These are phyloP conservation scores for Drosophila murphyi DNA, from an alignment of 1,140 invertebrate genomes.

Conservation along the genomic window DNA sequence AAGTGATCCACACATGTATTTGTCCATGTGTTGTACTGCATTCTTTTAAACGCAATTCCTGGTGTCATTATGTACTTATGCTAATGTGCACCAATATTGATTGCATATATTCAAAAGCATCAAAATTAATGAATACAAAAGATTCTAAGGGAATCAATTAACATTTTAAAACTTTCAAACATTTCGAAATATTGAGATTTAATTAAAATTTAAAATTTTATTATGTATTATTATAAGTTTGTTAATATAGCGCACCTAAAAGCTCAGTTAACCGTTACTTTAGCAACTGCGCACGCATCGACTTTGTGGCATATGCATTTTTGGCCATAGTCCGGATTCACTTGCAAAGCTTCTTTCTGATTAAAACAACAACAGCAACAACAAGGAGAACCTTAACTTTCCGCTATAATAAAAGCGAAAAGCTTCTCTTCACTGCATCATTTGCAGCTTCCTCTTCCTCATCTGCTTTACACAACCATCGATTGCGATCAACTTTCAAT, in stretches of 20 bases:
- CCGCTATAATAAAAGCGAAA: constrained; percentile 15
- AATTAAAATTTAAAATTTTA: too few species aligned
- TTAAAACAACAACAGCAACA: constrained; percentile 31
- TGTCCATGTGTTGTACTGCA: too few species aligned
- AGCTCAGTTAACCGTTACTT: background rate
- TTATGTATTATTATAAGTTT: background rate
- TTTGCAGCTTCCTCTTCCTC: constrained; percentile 7
- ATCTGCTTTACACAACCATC: constrained; percentile 27
- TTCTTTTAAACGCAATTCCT: too few species aligned
- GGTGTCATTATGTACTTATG: too few species aligned
- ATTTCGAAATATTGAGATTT: too few species aligned
- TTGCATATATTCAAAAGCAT: too few species aligned
- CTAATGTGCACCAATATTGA: too few species aligned
- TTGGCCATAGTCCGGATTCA: constrained; percentile 22
- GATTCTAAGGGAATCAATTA: too few species aligned
- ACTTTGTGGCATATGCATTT: constrained; percentile 30
- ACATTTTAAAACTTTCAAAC: too few species aligned
- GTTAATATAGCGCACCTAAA: background rate
- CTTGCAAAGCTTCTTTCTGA: constrained; percentile 2
- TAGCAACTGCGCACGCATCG: background rate
- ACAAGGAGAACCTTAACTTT: constrained; percentile 42
- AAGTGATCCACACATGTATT: too few species aligned
- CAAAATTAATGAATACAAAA: too few species aligned
- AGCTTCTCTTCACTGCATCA: constrained; percentile 1
- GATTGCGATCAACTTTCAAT: constrained; percentile 69